A percentile compares a stretch with the other conserved stretches of the same genome.
Conservation (phyloP, 53 echinoderm and acorn worm genomes). For the Luidia sarsii region DNA sequence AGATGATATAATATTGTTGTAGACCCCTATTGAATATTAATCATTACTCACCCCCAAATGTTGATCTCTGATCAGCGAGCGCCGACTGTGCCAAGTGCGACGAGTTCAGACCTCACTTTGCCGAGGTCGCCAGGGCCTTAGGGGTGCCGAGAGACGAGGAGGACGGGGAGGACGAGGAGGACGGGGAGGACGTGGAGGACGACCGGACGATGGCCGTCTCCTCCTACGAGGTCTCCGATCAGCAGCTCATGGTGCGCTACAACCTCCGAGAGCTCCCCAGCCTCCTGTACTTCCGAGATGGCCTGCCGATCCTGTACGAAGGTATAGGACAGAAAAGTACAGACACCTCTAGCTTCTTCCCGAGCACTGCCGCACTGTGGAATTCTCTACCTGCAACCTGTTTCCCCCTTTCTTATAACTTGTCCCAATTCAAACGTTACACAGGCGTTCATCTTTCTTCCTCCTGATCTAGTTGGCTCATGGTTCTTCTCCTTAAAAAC, state of each 20-base stretch:
- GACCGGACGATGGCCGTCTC: not conserved
- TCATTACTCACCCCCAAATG: not conserved
- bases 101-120: conserved; percentile 32
- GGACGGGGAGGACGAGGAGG: not conserved
- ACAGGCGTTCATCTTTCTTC: no score
- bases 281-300: conserved; percentile 24
- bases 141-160: not conserved
- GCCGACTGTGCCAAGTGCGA: conserved; percentile 11
- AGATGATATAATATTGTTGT: not conserved
- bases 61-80: not conserved
- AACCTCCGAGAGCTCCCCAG: conserved; percentile 23
- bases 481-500: no score
- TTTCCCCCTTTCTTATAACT: no score
- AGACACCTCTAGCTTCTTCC: not conserved
- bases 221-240: conserved; percentile 36
- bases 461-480: no score
- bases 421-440: no score
- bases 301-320: conserved; percentile 41
- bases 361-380: no score
- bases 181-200: no score
- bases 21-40: not conserved
- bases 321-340: no score
- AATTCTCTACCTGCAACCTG: no score
- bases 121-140: not conserved
- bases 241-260: conserved; percentile 18